Evolutionary conservation across 2,797 vertebrate species (phyloP).

Genomic region (Gorsachius magnificus): DNA sequence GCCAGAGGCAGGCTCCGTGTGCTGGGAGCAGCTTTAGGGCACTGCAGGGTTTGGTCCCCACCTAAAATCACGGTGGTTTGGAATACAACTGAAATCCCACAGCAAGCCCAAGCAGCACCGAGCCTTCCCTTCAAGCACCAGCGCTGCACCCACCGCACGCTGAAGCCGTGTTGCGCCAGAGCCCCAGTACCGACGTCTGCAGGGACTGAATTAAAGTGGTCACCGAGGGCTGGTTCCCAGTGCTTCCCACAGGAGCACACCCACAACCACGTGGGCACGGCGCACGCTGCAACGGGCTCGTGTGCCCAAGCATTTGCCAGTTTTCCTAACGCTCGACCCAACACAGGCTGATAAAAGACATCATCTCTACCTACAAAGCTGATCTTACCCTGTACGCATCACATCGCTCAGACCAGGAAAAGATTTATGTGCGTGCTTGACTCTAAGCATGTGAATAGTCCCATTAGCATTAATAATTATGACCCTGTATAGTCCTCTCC

Average conservation of each 20-base stretch:
- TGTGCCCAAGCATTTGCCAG: neutral
- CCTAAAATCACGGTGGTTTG: neutral
- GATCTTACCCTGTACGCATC: neutral
- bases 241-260: neutral
- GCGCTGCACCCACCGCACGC: too few relatives aligned
- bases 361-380: neutral
- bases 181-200: rapidly evolving
- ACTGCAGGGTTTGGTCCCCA: neutral
- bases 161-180: rapidly evolving
- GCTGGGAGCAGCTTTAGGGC: neutral
- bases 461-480: neutral
- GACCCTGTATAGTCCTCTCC: neutral
- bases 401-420: neutral
- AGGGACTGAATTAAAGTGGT: too few relatives aligned
- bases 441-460: neutral
- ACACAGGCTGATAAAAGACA: neutral
- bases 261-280: neutral
- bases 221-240: rapidly evolving
- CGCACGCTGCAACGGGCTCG: neutral
- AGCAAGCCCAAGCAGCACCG: neutral
- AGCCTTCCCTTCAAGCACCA: neutral
- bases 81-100: neutral
- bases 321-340: neutral
- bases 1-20: rapidly evolving
- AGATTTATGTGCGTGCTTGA: neutral